These are phyloP conservation scores for Chelonia mydas DNA, from an alignment of 2,797 vertebrate species.

Conservation along the genomic window DNA sequence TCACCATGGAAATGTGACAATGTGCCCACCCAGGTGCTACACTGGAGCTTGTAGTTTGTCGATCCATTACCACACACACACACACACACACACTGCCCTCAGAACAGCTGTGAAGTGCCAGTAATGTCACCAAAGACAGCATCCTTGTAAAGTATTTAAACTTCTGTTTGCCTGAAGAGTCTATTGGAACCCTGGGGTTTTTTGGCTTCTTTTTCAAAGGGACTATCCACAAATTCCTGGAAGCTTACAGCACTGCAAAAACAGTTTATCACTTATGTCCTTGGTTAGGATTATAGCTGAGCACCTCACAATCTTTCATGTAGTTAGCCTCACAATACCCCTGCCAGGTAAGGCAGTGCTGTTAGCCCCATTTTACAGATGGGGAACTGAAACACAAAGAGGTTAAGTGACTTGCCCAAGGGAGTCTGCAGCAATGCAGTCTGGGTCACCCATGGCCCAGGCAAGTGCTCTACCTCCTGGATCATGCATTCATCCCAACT, in stretches of 20 bases:
- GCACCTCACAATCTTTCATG: background rate
- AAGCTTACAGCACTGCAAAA: accelerated
- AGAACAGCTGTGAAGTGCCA: slow-evolving; percentile 9
- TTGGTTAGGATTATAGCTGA: background rate
- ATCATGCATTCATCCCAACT: background rate
- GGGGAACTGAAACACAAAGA: background rate
- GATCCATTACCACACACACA: background rate
- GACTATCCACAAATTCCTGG: background rate
- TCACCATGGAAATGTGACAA: accelerated
- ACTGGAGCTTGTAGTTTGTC: accelerated
- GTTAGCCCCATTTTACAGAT: background rate
- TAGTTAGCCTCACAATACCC: background rate
- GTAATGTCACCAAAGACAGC: accelerated
- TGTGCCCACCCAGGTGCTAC: background rate
- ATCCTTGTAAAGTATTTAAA: accelerated
- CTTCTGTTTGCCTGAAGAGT: background rate
- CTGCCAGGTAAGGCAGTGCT: background rate
- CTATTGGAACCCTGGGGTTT: accelerated
- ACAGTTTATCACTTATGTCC: background rate
- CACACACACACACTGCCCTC: background rate
- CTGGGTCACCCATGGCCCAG: background rate
- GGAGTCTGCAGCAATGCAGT: background rate
- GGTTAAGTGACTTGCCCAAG: background rate
- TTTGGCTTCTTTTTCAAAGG: background rate
- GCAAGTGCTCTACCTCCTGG: background rate